Base-by-base conservation (phyloP, 2,888 invertebrate species). In the Tortricodes alternella region DNA sequence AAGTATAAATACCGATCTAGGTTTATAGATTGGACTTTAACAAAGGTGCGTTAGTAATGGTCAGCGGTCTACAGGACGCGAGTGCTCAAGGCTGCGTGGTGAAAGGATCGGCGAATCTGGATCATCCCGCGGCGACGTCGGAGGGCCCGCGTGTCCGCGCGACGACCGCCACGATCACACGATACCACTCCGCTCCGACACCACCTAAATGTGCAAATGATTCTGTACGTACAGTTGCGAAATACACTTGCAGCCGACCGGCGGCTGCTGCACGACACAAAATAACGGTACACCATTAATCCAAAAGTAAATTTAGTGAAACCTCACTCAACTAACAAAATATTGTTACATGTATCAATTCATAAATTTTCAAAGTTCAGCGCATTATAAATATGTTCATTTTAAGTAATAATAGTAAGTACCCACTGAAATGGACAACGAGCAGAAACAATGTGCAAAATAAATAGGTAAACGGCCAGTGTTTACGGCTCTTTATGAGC, bases 61-160 rank as follows among this genome's bases (percentile, higher is more conserved):
- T 81, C 88, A 84, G 75, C 61, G 60, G 80, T 77, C 77, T 72
- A 64, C 67, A 70, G 73, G 74, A 68, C 70, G 72, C 58, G 69
- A 59, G 65, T 49, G 64, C 78, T 83, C 89, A 89, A 90, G 89
- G 89, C 83, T 84, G 77, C 65, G 53, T 70, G 73, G 89, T 89
- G 89, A 90, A 90, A 89, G 89, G 89, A 87, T 80, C 67, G 74
- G 62, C 74, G 81, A 81, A 89, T 88, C 89, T 89, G 89, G 88
- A 89, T 85, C 89, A 87, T 89, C 89, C 78, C 69, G 66, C 58
- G 55, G 57, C n/a, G 18, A 44, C 46, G 43, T 24, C 46, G 24
- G 23, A 38, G 41, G 37, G 48, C 34, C 46, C 53, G 37, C 18
- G 41, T 11, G 21, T 60, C 68, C 64, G 71, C 73, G 73, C 72